Evolutionary conservation across 1,140 invertebrate species (phyloP).

Genomic region (Calephelis nemesis): DNA sequence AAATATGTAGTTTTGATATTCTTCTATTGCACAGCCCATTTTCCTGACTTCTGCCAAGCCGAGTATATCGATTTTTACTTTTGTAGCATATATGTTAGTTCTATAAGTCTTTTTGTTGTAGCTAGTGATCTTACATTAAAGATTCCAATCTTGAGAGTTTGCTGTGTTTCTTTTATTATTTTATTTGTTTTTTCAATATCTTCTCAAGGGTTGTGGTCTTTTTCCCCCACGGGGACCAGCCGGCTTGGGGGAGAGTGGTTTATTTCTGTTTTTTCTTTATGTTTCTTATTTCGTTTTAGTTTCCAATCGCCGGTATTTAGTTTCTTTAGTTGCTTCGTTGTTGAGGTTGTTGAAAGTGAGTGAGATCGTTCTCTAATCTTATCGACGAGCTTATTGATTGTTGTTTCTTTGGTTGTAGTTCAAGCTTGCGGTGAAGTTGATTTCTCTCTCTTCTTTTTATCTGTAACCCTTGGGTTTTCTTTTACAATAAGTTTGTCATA

Average conservation of each 20-base stretch:
- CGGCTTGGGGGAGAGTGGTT: slow-evolving; percentile 34
- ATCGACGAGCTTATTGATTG: neutral
- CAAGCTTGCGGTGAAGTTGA: neutral
- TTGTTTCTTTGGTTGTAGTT: too few relatives aligned
- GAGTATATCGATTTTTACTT: slow-evolving; percentile 13
- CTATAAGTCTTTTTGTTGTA: neutral
- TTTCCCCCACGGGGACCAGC: too few relatives aligned
- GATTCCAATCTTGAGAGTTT: slow-evolving; percentile 2
- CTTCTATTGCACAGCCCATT: slow-evolving; percentile 25
- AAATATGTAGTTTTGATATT: slow-evolving; percentile 13
- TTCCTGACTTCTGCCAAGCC: slow-evolving; percentile 21
- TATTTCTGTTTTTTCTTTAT: neutral
- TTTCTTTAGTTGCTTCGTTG: neutral
- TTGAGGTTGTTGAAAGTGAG: neutral
- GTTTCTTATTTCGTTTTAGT: neutral
- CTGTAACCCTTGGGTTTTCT: neutral
- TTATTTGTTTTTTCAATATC: neutral
- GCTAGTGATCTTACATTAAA: neutral
- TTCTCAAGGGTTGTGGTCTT: slow-evolving; percentile 18
- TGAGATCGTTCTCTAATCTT: neutral
- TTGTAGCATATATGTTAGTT: slow-evolving; percentile 5
- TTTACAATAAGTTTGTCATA: slow-evolving; percentile 21
- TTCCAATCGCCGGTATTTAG: neutral
- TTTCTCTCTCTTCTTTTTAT: neutral
- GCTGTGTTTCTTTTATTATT: neutral